phyloP scores from a whole-genome alignment of 2,888 invertebrate genomes.

The Ormyrus nitidulus region DNA sequence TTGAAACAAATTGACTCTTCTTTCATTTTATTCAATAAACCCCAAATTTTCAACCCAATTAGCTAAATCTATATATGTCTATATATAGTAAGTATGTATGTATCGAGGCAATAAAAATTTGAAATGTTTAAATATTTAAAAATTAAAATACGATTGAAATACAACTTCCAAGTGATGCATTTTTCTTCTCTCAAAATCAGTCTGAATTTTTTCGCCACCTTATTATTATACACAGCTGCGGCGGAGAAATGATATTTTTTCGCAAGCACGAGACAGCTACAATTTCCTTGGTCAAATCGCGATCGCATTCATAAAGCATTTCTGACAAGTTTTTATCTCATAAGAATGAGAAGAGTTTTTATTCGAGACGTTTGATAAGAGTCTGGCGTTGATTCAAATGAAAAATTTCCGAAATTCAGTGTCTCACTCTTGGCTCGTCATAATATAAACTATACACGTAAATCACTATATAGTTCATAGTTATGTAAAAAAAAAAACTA shows the following conservation, averaged over 20 bases:
- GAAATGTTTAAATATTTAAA: background rate
- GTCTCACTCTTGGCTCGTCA: constrained; percentile 39
- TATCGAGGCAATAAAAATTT: background rate
- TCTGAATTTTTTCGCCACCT: background rate
- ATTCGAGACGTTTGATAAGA: constrained; percentile 41
- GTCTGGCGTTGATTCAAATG: constrained; percentile 35
- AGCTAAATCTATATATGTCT: background rate
- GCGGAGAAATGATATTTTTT: background rate
- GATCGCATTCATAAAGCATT: constrained; percentile 35
- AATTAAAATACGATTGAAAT: constrained; percentile 33
- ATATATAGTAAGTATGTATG: background rate
- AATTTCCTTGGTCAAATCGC: constrained; percentile 47
- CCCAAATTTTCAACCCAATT: constrained; percentile 19
- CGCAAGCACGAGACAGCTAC: constrained; percentile 2
- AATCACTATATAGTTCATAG: constrained; percentile 42
- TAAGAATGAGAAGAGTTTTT: constrained; percentile 44
- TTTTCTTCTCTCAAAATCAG: background rate
- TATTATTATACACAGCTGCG: background rate
- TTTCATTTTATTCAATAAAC: constrained; percentile 24
- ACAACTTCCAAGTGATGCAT: constrained; percentile 46
- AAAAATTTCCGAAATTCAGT: constrained; percentile 39
- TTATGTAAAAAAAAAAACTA: constrained; percentile 11
- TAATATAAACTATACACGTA: constrained; percentile 35
- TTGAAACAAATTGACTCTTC: constrained; percentile 25
- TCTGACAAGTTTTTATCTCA: constrained; percentile 43